These are phyloP conservation scores for Physeter macrocephalus DNA, from an alignment of 2,113 vertebrate genomes.

Conservation along the genomic window DNA sequence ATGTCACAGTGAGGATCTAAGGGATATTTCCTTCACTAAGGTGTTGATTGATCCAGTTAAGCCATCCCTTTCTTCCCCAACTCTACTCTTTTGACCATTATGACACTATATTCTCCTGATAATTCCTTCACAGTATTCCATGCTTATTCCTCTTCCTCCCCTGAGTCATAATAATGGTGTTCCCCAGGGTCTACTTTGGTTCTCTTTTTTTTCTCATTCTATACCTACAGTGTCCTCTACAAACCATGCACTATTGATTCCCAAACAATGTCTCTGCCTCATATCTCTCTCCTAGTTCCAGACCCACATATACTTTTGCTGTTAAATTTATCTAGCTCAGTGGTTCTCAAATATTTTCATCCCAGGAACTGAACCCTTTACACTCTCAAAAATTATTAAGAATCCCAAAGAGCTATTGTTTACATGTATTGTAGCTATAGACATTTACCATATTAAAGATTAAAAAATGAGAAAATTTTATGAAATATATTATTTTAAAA, in stretches of 20 bases:
- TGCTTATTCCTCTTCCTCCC: neutral
- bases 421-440: neutral
- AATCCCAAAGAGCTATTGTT: neutral
- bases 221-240: neutral
- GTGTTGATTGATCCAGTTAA: neutral
- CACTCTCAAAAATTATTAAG: too few relatives aligned
- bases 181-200: neutral
- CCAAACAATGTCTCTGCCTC: neutral
- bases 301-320: neutral
- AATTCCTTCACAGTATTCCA: neutral
- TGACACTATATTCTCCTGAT: neutral
- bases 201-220: neutral
- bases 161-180: neutral
- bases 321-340: neutral
- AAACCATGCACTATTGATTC: neutral
- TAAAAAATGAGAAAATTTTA: neutral
- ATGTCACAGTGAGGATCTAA: neutral
- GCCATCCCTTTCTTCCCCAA: neutral
- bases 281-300: neutral
- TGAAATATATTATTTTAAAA: neutral
- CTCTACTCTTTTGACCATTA: neutral
- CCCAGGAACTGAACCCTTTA: too few relatives aligned
- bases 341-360: neutral
- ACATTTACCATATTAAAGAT: neutral
- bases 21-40: neutral